Conservation (phyloP, 2,113 vertebrate species). For the Chaenocephalus aceratus region DNA sequence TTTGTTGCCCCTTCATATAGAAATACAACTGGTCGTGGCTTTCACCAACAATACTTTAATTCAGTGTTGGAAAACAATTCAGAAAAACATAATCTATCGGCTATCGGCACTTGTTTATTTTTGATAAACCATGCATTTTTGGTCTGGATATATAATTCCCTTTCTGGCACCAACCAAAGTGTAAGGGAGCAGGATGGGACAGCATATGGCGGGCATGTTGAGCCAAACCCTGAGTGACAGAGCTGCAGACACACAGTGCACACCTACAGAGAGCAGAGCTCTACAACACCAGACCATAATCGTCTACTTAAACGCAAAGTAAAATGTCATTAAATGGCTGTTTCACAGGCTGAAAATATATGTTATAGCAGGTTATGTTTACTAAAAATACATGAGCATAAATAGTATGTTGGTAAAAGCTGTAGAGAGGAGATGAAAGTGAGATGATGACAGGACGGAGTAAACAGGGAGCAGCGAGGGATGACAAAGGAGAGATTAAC, state of each 20-base stretch:
- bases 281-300: not conserved
- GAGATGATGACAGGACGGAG: conserved; percentile 52
- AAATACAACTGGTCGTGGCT: no score
- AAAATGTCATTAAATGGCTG: not conserved
- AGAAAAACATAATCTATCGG: not conserved
- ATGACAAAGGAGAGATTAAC: conserved; percentile 61
- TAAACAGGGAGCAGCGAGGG: conserved; percentile 47
- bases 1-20: no score
- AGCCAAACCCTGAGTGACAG: conserved; percentile 64
- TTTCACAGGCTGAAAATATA: not conserved
- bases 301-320: not conserved
- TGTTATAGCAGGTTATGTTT: not conserved
- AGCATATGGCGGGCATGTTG: conserved; percentile 58
- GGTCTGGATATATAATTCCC: conserved; percentile 6
- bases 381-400: conserved; percentile 29
- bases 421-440: conserved; percentile 41
- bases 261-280: conserved; percentile 51
- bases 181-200: conserved; percentile 45
- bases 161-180: conserved; percentile 40
- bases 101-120: no score
- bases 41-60: not conserved
- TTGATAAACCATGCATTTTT: conserved; percentile 8
- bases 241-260: conserved; percentile 44
- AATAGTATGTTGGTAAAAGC: conserved; percentile 23
- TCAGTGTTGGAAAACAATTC: not conserved